These are phyloP conservation scores for Sceloporus tristichus DNA, from an alignment of 2,113 vertebrate species.

Conservation along the genomic window DNA sequence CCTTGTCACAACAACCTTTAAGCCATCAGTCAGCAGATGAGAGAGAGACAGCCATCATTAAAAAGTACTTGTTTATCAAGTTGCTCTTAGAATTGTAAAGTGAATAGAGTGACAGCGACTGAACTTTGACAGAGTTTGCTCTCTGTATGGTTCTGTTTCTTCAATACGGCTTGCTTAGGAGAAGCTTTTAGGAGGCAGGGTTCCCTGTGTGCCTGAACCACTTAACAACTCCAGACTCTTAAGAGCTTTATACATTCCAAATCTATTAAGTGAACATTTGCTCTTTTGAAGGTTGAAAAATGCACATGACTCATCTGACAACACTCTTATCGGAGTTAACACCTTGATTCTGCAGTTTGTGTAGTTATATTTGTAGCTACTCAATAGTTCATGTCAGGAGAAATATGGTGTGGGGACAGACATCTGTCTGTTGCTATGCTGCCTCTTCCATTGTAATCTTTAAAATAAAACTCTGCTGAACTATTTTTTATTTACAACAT, in stretches of 20 bases:
- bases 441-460: too few species aligned
- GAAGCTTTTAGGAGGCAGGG: neutral
- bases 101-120: neutral
- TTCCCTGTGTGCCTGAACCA: neutral
- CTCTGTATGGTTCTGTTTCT: neutral
- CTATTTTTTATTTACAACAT: too few species aligned
- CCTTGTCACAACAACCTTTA: conserved; percentile 17
- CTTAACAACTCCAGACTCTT: neutral
- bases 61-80: neutral
- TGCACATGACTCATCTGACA: neutral
- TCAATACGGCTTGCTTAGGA: neutral
- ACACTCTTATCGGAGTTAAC: neutral
- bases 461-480: too few species aligned
- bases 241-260: neutral
- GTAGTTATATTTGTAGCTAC: neutral
- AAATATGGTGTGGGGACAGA: too few species aligned
- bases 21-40: conserved; percentile 9
- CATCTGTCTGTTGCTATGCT: too few species aligned
- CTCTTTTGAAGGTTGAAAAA: neutral
- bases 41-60: neutral
- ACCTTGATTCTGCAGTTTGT: neutral
- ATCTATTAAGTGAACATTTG: neutral
- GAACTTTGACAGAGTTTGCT: too few species aligned
- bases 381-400: too few species aligned
- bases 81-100: neutral